Conservation (phyloP, 2,888 invertebrate genomes). For the Lysandra coridon region DNA sequence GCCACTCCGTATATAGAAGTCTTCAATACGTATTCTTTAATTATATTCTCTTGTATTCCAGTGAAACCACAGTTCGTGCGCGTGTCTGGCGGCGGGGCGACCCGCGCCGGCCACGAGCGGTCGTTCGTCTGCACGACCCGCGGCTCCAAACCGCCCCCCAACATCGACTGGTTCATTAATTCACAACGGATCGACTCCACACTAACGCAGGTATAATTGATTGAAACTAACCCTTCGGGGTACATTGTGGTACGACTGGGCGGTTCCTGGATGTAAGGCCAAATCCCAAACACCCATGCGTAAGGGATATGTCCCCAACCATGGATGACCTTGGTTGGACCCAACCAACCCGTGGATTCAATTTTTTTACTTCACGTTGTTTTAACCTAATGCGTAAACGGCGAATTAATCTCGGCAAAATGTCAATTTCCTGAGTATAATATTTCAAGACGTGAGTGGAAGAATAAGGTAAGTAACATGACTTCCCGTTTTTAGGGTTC, state of each 20-base stretch:
- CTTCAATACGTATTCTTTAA: too few species aligned
- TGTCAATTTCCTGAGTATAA: neutral
- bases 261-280: neutral
- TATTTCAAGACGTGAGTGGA: too few species aligned
- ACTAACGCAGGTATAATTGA: conserved; percentile 60
- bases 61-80: conserved; percentile 90
- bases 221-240: conserved; percentile 23
- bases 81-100: conserved; percentile 84
- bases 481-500: too few species aligned
- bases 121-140: conserved; percentile 89
- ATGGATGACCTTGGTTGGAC: too few species aligned
- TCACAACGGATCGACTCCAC: conserved; percentile 69
- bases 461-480: too few species aligned
- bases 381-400: neutral
- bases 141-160: conserved; percentile 91
- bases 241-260: neutral
- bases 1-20: too few species aligned
- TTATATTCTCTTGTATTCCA: conserved; percentile 54
- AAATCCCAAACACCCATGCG: neutral
- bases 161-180: conserved; percentile 90
- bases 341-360: neutral
- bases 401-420: neutral
- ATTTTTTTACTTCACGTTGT: neutral
- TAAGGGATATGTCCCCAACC: too few species aligned
- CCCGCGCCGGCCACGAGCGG: conserved; percentile 87